Evolutionary conservation across 1,140 invertebrate species (phyloP).

Genomic region (Ostrea denselamellosa): DNA sequence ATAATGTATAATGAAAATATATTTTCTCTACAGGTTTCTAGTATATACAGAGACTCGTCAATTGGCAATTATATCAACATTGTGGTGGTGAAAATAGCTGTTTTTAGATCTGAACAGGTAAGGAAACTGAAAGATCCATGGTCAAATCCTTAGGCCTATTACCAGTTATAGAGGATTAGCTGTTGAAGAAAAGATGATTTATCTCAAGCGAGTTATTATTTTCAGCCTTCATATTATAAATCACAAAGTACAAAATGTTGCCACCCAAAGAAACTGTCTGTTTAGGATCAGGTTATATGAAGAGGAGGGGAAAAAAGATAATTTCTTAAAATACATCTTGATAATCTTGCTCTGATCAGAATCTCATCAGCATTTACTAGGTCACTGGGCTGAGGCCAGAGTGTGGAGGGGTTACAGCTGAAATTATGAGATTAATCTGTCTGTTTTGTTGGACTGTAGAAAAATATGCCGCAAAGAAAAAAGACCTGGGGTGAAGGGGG

Average conservation of each 20-base stretch:
- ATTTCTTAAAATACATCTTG: slow-evolving; percentile 33
- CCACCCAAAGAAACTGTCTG: slow-evolving; percentile 26
- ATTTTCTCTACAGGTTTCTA: slow-evolving; percentile 72
- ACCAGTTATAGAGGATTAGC: no score
- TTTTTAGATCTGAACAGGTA: slow-evolving; percentile 84
- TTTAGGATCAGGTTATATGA: slow-evolving; percentile 24
- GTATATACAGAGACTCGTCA: slow-evolving; percentile 89
- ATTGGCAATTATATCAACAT: slow-evolving; percentile 94
- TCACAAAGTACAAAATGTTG: slow-evolving; percentile 6
- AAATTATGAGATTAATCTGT: no score
- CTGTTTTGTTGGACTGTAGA: no score
- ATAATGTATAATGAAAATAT: slow-evolving; percentile 18
- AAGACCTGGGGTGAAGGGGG: no score
- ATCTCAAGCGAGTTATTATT: neutral
- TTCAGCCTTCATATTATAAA: neutral
- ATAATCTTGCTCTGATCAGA: slow-evolving; percentile 28
- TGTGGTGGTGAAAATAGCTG: slow-evolving; percentile 90
- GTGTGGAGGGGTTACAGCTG: neutral
- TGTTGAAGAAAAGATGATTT: neutral
- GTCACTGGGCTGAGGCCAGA: slow-evolving; percentile 7
- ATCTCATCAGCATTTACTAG: slow-evolving; percentile 10
- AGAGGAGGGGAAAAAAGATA: slow-evolving; percentile 1
- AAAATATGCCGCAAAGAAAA: no score
- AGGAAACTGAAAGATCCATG: slow-evolving; percentile 46
- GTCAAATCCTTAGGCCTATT: neutral